Percentiles rank a stretch among this genome's conserved stretches.
Conservation (phyloP, 2,113 vertebrate genomes). For the Ptilorrhoa leucosticta region DNA sequence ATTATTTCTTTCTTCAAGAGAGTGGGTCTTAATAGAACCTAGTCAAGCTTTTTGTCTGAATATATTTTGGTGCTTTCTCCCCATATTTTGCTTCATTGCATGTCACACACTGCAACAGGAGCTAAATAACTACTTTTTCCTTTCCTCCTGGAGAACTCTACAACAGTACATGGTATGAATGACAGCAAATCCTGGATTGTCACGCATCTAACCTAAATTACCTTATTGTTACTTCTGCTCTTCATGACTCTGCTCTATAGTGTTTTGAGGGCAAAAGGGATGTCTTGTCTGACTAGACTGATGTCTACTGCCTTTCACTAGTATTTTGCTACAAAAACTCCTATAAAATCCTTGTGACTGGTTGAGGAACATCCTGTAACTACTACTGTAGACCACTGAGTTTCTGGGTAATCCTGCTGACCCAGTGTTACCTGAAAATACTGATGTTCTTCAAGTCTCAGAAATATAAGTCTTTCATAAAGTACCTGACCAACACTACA, state of each 20-base stretch:
- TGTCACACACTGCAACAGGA: background rate
- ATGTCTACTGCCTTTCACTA: background rate
- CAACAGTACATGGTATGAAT: background rate
- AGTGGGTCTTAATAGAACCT: background rate
- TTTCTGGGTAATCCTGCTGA: background rate
- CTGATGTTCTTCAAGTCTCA: background rate
- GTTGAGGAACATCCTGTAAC: background rate
- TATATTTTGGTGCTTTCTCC: background rate
- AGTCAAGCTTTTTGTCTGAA: background rate
- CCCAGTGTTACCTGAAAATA: background rate
- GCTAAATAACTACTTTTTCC: background rate
- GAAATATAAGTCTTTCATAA: background rate
- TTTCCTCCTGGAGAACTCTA: background rate
- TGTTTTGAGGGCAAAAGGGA: background rate
- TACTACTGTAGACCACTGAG: background rate
- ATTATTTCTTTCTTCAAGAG: background rate
- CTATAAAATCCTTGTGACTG: background rate
- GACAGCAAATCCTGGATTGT: background rate
- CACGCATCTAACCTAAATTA: background rate
- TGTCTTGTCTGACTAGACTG: background rate
- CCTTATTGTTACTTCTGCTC: background rate
- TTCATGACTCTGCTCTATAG: background rate
- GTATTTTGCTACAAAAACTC: background rate
- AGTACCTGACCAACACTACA: background rate
- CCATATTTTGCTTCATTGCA: background rate